These are phyloP conservation scores for Onychostoma macrolepis DNA, from an alignment of 2,113 vertebrate species.

Conservation along the genomic window DNA sequence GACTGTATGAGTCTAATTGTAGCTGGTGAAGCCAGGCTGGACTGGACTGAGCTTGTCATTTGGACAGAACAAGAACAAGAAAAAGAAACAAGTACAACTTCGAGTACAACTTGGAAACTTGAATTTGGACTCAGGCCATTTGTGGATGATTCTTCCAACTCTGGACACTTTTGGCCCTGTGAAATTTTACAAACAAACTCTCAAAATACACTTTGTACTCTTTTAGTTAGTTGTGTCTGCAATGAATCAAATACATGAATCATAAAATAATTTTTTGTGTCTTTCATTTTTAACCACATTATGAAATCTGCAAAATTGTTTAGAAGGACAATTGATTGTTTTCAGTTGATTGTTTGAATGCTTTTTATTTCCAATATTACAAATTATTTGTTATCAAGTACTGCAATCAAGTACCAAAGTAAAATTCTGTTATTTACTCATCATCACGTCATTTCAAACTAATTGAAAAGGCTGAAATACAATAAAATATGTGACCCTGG, in stretches of 20 bases:
- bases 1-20: neutral
- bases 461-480: no score
- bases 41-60: slow-evolving; percentile 9
- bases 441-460: no score
- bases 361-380: no score
- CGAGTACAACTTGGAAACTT: neutral
- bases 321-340: no score
- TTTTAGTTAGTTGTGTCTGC: neutral
- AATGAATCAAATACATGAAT: neutral
- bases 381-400: no score
- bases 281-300: no score
- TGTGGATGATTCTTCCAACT: neutral
- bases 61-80: neutral
- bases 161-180: neutral
- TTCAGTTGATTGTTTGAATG: no score
- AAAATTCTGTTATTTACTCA: no score
- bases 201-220: neutral
- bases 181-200: neutral
- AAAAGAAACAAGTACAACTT: neutral
- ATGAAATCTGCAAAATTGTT: no score
- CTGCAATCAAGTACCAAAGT: no score
- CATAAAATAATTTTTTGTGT: neutral
- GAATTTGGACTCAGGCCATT: neutral
- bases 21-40: neutral
- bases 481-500: no score